Base-by-base conservation (phyloP, 2,888 invertebrate species). In the Hydraecia micacea region DNA sequence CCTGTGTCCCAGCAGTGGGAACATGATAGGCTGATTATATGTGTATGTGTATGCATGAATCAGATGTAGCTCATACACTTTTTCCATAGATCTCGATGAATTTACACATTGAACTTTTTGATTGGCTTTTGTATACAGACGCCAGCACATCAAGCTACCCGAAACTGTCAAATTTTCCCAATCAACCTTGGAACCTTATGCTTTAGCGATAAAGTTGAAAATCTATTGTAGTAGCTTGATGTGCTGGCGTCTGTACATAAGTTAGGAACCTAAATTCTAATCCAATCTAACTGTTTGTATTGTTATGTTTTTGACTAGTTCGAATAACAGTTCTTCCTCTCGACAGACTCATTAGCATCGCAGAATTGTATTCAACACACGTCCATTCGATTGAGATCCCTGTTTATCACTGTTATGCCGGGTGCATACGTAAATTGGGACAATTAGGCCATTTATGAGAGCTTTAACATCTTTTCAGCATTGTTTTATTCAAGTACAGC, bases 321-420 rank as follows among this genome's bases (percentile, higher is more conserved):
- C 52, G n/a, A 75, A n/a, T 46, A 79, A 32, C 82, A 11, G 52
- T 36, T 25, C 60, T 25, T 49, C n/a, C 5, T 77, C 46, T 36
- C 11, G 39, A 65, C 21, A 18, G 9, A 21, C 25, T 36, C 21
- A 78, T 84, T 66, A 36, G 63, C 68, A 84, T 69, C 28, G 13
- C 63, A 65, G 28, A 73, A 63, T n/a, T n/a, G 5, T 11, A 79
- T 67, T 66, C 85, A n/a, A 55, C n/a, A 62, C 85, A 79, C 80
- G 58, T 11, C 36, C 65, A 15, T 49, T 77, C 21, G 36, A 55
- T 80, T 66, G 39, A 32, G 65, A 65, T 18, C 58, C 18, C 15
- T 36, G 84, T 80, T 78, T 39, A 65, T 36, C 28, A 46, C 55
- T 42, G 32, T 8, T 39, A 66, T 52, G 70, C n/a, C 32, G 11